Conservation (phyloP, 2,888 invertebrate genomes). For the Arrhopalites spinosus region DNA sequence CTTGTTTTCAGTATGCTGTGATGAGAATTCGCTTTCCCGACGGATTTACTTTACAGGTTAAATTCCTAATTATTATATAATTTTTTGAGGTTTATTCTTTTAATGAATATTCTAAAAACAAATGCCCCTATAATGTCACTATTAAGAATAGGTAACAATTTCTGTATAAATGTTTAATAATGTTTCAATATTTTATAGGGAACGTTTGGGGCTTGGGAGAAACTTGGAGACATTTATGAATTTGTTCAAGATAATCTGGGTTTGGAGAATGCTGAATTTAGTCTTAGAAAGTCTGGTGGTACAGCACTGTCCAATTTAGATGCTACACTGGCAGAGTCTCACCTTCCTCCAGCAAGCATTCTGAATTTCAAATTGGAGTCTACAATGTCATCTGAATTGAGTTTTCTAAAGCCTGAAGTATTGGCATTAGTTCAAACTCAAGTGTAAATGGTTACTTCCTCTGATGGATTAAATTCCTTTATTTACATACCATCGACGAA, state of each 20-base stretch:
- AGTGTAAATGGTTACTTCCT: too few species aligned
- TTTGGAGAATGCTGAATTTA: slow-evolving; percentile 61
- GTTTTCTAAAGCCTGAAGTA: slow-evolving; percentile 76
- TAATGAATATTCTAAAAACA: too few species aligned
- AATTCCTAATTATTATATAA: slow-evolving; percentile 7
- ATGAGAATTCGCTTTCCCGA: slow-evolving; percentile 88
- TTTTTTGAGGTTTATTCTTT: neutral
- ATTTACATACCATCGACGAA: too few species aligned
- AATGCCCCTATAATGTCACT: too few species aligned
- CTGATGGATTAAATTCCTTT: too few species aligned
- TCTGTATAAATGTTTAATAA: neutral
- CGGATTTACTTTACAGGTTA: slow-evolving; percentile 77
- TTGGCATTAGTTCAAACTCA: slow-evolving; percentile 68
- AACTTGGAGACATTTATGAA: slow-evolving; percentile 72
- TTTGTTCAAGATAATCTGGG: slow-evolving; percentile 80
- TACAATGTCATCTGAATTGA: slow-evolving; percentile 59
- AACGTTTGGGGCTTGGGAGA: slow-evolving; percentile 85
- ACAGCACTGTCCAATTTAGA: slow-evolving; percentile 67
- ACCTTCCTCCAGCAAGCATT: slow-evolving; percentile 81
- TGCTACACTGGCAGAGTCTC: slow-evolving; percentile 75
- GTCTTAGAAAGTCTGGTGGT: slow-evolving; percentile 52
- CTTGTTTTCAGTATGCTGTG: slow-evolving; percentile 77
- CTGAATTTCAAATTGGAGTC: slow-evolving; percentile 75
- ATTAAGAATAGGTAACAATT: too few species aligned
- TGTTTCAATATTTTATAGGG: slow-evolving; percentile 67